Base-by-base conservation (phyloP, 1,140 invertebrate genomes). In the Zaprionus inermis region DNA sequence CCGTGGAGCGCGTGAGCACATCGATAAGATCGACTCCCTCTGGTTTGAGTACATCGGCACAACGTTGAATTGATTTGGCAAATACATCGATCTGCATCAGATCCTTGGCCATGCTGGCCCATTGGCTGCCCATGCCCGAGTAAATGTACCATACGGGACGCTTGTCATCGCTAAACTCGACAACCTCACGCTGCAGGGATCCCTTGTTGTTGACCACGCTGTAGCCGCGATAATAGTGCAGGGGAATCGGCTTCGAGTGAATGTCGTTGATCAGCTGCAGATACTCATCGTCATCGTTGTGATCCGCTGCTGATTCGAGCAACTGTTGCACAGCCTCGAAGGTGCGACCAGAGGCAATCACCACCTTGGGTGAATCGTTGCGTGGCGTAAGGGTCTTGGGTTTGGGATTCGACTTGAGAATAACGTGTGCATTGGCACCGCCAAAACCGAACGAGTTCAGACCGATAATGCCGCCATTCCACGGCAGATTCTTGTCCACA, bases 391-490 rank as follows among this genome's bases (percentile, higher is more conserved):
- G 93, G 1, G 93, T 92, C 90, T 96, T 96, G 20, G 94, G 94
- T 85, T 96, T 96, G 0, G 95, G 94, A 89, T 97, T 96, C 1
- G 96, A 96, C 81, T 96, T 95, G 0, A 99, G 93, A 59, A 99
- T 93, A 0, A 97, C 93, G 92, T 99, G 98, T 14, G 97, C 98
- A 93, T 99, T 99, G 22, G 98, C 97, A 55, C 98, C 98, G 64
- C 98, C 98, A 93, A 99, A 99, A 18, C 98, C 98, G 93, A 99
- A 99, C 3, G 97, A 99, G 93, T 99, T 99, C 1, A 99, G 88
- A 6, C 95, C 98, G 36, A 97, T 95, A 22, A 97, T 93, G 12
- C 97, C 97, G 16, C 97, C 97, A 36, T 96, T 95, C 95, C 97
- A 98, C 14, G 95, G 94, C 51, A 94, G 95, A 66, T 96, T 95